These are phyloP conservation scores for Folsomia candida DNA, from an alignment of 2,888 invertebrate genomes.

Conservation along the genomic window DNA sequence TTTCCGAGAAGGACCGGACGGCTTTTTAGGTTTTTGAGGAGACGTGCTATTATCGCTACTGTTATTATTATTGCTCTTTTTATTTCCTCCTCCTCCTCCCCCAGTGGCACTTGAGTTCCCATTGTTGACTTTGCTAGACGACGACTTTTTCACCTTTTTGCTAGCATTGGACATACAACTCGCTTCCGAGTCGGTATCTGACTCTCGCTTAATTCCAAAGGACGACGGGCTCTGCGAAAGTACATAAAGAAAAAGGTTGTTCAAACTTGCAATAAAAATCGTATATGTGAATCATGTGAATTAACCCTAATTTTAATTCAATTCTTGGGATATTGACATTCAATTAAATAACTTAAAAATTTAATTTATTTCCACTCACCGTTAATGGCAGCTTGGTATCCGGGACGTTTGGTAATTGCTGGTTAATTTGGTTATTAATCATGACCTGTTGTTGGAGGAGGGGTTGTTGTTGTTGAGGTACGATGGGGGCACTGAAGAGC, in stretches of 20 bases:
- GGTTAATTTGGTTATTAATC: not conserved
- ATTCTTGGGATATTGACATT: no score
- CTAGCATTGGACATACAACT: constrained; percentile 53
- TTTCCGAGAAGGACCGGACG: constrained; percentile 50
- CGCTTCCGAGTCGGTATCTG: constrained; percentile 65
- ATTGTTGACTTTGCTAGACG: constrained; percentile 40
- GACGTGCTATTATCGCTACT: constrained; percentile 36
- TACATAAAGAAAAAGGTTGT: not conserved
- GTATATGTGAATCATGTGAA: not conserved
- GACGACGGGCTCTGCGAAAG: constrained; percentile 59
- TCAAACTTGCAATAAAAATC: not conserved
- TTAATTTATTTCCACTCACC: constrained; percentile 24
- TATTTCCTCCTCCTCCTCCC: constrained; percentile 19
- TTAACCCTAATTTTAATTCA: not conserved
- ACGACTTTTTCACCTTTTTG: constrained; percentile 50
- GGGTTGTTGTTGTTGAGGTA: not conserved
- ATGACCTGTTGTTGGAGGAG: not conserved
- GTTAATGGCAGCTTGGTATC: constrained; percentile 48
- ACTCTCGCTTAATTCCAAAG: constrained; percentile 64
- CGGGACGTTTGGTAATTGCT: not conserved
- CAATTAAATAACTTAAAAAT: not conserved
- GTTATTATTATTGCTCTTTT: constrained; percentile 35
- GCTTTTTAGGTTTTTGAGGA: constrained; percentile 49
- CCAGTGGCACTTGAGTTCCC: constrained; percentile 22
- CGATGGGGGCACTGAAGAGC: no score